Base-by-base conservation (phyloP, 2,113 vertebrate species). In the Illadopsis cleaveri region DNA sequence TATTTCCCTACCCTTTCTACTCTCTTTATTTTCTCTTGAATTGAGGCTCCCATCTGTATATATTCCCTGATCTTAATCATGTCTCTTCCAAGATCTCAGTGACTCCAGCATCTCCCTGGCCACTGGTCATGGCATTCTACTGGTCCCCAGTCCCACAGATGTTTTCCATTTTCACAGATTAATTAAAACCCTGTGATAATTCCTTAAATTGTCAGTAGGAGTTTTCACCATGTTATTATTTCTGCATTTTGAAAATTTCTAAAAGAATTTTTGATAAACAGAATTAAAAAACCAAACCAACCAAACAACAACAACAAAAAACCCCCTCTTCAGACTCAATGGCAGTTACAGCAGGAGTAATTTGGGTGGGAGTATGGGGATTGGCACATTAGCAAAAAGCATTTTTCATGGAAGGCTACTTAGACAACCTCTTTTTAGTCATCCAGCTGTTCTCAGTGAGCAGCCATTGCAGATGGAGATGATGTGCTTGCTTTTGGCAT, bases 381-480 rank as follows among this genome's bases (percentile, higher is more conserved):
- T 44, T 94, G 88, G 91, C 83, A 57, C 79, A 47, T 85, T 77
- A 96, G 73, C 75, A 65, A 83, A 91, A 90, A 68, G 62, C 65
- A 73, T 88, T 91, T 84, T 95, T 95, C 69, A 54, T 75, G 47
- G 71, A 64, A 94, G 75, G 50, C 79, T 24, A 78, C 91, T 91
- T 83, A 78, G 79, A 91, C 90, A 95, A 85, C 44, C 69, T 95
- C 82, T 93, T 94, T 76, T 80, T 73, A 83, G 89, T 84, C 58
- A 78, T 75, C 87, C 73, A 94, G 50, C 95, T 93, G 94, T 89
- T 94, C 50, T 73, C 87, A 66, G 82, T 91, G 82, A 68, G 89
- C 72, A 91, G 90, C 79, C 81, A 25, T 89, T 1, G 5, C 97
- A 97, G 96, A 96, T 96, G 94, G 97, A 91, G 85, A 79, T 93